Percentiles rank a stretch among this genome's conserved stretches.
Conservation (phyloP, 2,888 invertebrate species). For the Drosophila niveifrons region DNA sequence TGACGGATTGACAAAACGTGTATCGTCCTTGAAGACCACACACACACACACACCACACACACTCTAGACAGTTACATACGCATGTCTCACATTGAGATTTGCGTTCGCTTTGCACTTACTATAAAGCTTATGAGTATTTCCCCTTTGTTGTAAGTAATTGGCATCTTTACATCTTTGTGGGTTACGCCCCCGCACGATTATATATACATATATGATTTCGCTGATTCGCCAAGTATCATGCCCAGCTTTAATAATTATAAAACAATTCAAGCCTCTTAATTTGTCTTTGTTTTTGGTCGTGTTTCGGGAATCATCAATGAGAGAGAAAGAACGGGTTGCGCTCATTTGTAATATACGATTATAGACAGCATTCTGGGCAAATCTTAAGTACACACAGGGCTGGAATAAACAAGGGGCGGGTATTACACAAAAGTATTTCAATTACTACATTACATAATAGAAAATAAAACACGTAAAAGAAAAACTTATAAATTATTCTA, state of each 20-base stretch:
- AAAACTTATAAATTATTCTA: too few species aligned
- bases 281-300: background rate
- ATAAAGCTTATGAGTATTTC: background rate
- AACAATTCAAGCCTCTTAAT: slow-evolving; percentile 5
- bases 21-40: slow-evolving; percentile 7
- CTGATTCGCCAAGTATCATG: background rate
- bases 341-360: background rate
- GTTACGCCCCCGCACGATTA: slow-evolving; percentile 16
- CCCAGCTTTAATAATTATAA: slow-evolving; percentile 8
- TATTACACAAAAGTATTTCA: background rate
- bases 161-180: slow-evolving; percentile 2
- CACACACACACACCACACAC: background rate
- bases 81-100: background rate
- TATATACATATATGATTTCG: background rate
- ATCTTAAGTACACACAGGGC: background rate
- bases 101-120: background rate
- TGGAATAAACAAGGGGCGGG: background rate
- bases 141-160: slow-evolving; percentile 10
- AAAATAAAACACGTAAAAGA: too few species aligned
- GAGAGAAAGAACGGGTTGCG: background rate
- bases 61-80: background rate
- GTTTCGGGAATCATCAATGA: background rate
- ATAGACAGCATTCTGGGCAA: background rate
- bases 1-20: slow-evolving; percentile 11
- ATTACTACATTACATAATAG: too few species aligned